Conservation (phyloP, 2,797 vertebrate genomes). For the Semotilus atromaculatus region DNA sequence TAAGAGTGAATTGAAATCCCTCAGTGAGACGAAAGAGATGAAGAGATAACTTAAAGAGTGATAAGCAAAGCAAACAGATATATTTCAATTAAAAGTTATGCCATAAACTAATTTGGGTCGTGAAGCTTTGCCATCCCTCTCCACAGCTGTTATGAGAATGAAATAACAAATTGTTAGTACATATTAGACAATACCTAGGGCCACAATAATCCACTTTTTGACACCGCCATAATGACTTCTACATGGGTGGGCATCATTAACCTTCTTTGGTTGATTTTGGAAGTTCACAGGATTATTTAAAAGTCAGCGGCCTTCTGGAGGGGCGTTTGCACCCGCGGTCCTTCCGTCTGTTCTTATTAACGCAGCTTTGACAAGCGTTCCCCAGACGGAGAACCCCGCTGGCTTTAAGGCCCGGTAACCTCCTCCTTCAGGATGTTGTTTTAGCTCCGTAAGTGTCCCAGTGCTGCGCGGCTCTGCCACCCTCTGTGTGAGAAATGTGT, state of each 20-base stretch:
- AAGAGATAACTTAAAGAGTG: slow-evolving; percentile 18
- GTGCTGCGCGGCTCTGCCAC: slow-evolving; percentile 62
- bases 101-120: slow-evolving; percentile 8
- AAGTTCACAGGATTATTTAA: slow-evolving; percentile 50
- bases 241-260: slow-evolving; percentile 45
- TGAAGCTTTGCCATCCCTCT: not conserved
- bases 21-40: slow-evolving; percentile 9
- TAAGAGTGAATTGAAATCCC: slow-evolving; percentile 23
- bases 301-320: slow-evolving; percentile 48
- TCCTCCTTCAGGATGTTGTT: slow-evolving; percentile 70
- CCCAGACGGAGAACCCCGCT: slow-evolving; percentile 59
- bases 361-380: slow-evolving; percentile 66
- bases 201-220: slow-evolving; percentile 35
- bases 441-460: slow-evolving; percentile 67
- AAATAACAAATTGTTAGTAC: slow-evolving; percentile 28
- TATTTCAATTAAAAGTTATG: slow-evolving; percentile 40
- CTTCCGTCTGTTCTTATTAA: slow-evolving; percentile 66
- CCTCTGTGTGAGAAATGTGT: slow-evolving; percentile 68
- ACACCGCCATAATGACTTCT: not conserved
- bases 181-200: slow-evolving; percentile 23
- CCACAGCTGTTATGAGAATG: not conserved
- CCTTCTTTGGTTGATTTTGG: slow-evolving; percentile 39
- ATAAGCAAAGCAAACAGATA: slow-evolving; percentile 8
- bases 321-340: slow-evolving; percentile 23
- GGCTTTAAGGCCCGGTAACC: slow-evolving; percentile 64